A percentile compares a stretch with the other conserved stretches of the same genome.
phyloP scores from a whole-genome alignment of 2,888 invertebrate species.

The Tetragonisca angustula region DNA sequence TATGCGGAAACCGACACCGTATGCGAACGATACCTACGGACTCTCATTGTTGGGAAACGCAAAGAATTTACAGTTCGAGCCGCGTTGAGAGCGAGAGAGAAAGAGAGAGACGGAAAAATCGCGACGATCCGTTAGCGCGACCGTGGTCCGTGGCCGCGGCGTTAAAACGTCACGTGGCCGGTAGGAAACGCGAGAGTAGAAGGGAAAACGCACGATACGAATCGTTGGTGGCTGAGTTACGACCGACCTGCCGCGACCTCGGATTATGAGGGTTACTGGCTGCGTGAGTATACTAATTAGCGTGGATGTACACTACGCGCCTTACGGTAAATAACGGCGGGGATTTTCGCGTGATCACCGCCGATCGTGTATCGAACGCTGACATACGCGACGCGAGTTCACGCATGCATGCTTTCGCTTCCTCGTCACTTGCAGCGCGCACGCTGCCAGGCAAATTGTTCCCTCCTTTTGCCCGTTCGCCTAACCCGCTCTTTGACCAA shows the following conservation, averaged over 20 bases:
- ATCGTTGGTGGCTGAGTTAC: slow-evolving; percentile 72
- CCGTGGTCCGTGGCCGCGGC: slow-evolving; percentile 27
- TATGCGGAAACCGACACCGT: slow-evolving; percentile 62
- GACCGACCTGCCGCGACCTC: slow-evolving; percentile 71
- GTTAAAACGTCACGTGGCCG: slow-evolving; percentile 47
- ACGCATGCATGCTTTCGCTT: slow-evolving; percentile 27
- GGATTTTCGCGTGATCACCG: slow-evolving; percentile 68
- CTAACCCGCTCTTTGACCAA: neutral
- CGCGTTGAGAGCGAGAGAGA: slow-evolving; percentile 25
- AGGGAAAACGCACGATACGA: slow-evolving; percentile 67
- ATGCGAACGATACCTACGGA: slow-evolving; percentile 28
- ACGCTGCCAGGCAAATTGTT: slow-evolving; percentile 29
- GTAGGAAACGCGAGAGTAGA: slow-evolving; percentile 17
- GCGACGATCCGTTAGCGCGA: slow-evolving; percentile 62
- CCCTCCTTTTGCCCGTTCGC: neutral
- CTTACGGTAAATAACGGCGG: slow-evolving; percentile 66
- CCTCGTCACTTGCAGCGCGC: slow-evolving; percentile 27
- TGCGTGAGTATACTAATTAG: slow-evolving; percentile 73
- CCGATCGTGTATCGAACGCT: slow-evolving; percentile 47
- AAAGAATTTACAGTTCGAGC: slow-evolving; percentile 30
- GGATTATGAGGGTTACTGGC: slow-evolving; percentile 74
- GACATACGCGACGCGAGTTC: slow-evolving; percentile 42
- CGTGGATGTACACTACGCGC: slow-evolving; percentile 68
- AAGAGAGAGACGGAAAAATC: slow-evolving; percentile 63
- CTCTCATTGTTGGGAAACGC: slow-evolving; percentile 70